Conservation (phyloP, 2,113 vertebrate species). For the Coptodon rendalli region DNA sequence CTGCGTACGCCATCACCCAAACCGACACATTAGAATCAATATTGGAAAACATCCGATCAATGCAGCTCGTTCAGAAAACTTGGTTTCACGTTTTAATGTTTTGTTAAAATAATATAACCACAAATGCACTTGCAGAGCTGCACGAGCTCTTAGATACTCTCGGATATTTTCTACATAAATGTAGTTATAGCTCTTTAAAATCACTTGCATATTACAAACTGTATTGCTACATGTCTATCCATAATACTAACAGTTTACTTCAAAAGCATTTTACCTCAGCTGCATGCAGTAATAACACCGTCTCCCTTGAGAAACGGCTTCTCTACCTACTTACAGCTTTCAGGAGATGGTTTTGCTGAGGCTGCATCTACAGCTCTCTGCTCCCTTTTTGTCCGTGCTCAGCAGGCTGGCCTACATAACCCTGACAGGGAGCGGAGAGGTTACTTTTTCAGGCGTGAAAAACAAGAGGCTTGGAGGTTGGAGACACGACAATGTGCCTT, state of each 20-base stretch:
- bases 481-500: constrained; percentile 33
- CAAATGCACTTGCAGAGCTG: neutral
- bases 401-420: constrained; percentile 45
- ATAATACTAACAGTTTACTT: neutral
- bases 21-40: neutral
- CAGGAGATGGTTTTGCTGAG: constrained; percentile 30
- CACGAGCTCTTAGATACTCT: neutral
- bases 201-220: neutral
- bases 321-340: neutral
- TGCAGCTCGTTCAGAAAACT: neutral
- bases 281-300: neutral
- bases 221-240: neutral
- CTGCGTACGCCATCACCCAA: neutral
- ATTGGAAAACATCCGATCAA: neutral
- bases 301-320: neutral
- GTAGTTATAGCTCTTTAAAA: neutral
- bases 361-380: constrained; percentile 12
- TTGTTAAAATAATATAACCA: neutral
- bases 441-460: constrained; percentile 21
- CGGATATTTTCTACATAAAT: neutral
- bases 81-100: accelerated
- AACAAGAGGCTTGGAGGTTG: constrained; percentile 8
- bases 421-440: constrained; percentile 17
- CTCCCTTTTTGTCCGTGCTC: constrained; percentile 36
- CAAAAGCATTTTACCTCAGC: neutral